phyloP scores from a whole-genome alignment of 2,888 invertebrate species.

The Coleophora deauratella region DNA sequence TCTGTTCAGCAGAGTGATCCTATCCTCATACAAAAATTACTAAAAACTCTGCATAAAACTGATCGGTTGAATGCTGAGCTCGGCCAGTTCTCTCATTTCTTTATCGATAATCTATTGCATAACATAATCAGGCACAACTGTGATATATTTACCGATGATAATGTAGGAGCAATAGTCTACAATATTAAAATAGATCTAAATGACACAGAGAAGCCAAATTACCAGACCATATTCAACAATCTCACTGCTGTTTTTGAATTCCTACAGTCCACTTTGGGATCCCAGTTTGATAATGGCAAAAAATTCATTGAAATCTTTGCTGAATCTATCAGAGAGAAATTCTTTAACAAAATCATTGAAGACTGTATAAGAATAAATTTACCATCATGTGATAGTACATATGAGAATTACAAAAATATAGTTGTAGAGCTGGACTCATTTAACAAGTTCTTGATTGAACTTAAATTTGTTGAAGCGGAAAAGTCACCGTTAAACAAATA shows the following conservation, averaged over 20 bases:
- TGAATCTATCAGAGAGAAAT: constrained; percentile 47
- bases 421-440: constrained; percentile 58
- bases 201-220: constrained; percentile 45
- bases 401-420: constrained; percentile 52
- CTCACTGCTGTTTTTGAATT: constrained; percentile 64
- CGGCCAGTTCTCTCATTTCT: constrained; percentile 57
- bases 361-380: constrained; percentile 57
- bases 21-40: constrained; percentile 44
- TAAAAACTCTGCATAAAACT: constrained; percentile 52
- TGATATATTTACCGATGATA: constrained; percentile 59
- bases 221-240: constrained; percentile 60
- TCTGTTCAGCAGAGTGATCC: constrained; percentile 60
- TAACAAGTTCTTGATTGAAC: constrained; percentile 58
- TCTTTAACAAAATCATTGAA: constrained; percentile 59
- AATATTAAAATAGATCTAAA: constrained; percentile 55
- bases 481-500: constrained; percentile 58
- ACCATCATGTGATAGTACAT: constrained; percentile 55
- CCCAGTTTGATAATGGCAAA: constrained; percentile 47
- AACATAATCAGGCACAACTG: constrained; percentile 59
- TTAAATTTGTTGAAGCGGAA: constrained; percentile 53
- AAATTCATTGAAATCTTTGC: constrained; percentile 59
- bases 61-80: constrained; percentile 58
- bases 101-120: constrained; percentile 50
- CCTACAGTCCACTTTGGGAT: constrained; percentile 54
- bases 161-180: constrained; percentile 54